Evolutionary conservation across 2,888 invertebrate species (phyloP), one percentile per base, ranked within the genome.

Genomic region (Dasypogon diadema): DNA sequence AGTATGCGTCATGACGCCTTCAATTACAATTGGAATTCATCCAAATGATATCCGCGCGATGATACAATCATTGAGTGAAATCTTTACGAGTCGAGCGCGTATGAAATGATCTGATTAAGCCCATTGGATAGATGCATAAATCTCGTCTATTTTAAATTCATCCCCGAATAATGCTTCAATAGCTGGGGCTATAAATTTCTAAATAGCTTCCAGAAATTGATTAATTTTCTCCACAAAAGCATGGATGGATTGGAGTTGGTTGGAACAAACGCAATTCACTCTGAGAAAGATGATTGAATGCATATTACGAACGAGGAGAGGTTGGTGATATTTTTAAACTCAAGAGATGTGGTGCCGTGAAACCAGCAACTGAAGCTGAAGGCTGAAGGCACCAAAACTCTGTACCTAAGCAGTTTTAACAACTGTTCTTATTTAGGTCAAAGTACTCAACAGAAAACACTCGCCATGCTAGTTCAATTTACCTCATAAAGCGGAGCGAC

Each of bases 361-460:
- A 42, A 3, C 42, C n/a, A 42, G 42, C 8, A 42, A 42, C n/a
- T 12, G 42, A 30, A 30, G 10, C 5, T 30, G 1, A 30, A 30
- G 1, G 5, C n/a, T n/a, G n/a, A 30, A 30, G 30, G 8, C 12
- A 6, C 12, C 42, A 42, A 42, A n/a, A 42, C 42, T 42, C 42
- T 12, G 12, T 42, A 12, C 42, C 42, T 42, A 42, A 42, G 42
- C 42, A 42, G 42, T 42, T 42, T 42, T 12, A 42, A 37, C 37
- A 63, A 24, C n/a, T 24, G 48, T 48, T 65, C 46, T 21, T 3
- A 65, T 65, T 65, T 65, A 37, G 65, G 65, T 65, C 65, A 65
- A 65, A 65, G 48, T 65, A 65, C 65, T 46, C 65, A n/a, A 48
- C 65, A 65, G 46, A 65, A 65, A 65, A 46, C 48, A 34, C 48